phyloP scores from a whole-genome alignment of 1,140 invertebrate species.

The Platyscapa corneri region DNA sequence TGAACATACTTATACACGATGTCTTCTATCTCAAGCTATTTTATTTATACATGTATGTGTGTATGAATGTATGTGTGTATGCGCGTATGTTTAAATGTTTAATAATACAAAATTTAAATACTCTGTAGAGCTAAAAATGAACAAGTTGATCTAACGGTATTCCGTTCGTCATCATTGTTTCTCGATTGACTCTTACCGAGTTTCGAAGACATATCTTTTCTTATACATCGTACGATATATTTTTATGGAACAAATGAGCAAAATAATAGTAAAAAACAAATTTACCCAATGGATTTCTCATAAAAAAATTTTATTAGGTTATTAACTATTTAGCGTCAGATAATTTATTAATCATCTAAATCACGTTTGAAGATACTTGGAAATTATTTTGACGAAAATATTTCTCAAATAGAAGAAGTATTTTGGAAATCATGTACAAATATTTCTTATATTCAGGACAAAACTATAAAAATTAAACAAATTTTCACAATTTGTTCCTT shows the following conservation, averaged over 20 bases:
- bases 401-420: background rate
- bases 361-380: background rate
- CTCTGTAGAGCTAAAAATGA: slow-evolving; percentile 11
- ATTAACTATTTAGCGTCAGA: background rate
- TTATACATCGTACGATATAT: slow-evolving; percentile 29
- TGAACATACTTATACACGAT: background rate
- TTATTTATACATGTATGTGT: background rate
- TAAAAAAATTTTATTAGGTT: background rate
- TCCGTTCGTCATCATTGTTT: background rate
- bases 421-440: background rate
- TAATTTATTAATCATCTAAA: background rate
- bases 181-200: background rate
- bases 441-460: background rate
- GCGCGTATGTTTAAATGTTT: slow-evolving; percentile 44
- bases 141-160: slow-evolving; percentile 29
- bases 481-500: background rate
- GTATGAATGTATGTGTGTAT: slow-evolving; percentile 12
- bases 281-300: slow-evolving; percentile 8
- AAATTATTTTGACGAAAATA: background rate
- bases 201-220: slow-evolving; percentile 41
- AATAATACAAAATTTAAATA: slow-evolving; percentile 47
- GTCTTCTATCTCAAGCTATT: background rate
- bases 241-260: slow-evolving; percentile 27
- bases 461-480: slow-evolving; percentile 1
- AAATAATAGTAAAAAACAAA: background rate